phyloP scores from a whole-genome alignment of 2,113 vertebrate genomes.

The Cephalopterus ornatus region DNA sequence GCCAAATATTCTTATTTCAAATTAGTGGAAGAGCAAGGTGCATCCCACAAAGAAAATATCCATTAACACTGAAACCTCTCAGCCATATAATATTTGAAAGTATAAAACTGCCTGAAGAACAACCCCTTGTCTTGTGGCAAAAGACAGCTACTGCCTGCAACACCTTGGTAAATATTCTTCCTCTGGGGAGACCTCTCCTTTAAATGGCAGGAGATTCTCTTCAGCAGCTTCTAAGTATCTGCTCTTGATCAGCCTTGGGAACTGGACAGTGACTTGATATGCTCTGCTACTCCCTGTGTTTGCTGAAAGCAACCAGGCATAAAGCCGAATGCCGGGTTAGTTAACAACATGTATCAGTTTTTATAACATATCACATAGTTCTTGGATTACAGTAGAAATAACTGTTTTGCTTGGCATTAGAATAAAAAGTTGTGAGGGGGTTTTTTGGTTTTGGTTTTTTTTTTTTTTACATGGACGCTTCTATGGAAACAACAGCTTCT shows the following conservation, averaged over 20 bases:
- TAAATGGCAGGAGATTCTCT: not conserved
- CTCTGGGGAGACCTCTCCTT: not conserved
- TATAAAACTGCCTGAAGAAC: not conserved
- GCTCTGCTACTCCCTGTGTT: not conserved
- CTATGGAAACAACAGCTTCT: slow-evolving; percentile 37
- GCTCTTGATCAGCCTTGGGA: not conserved
- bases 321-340: not conserved
- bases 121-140: not conserved
- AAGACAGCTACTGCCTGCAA: not conserved
- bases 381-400: slow-evolving; percentile 46
- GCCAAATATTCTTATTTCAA: not conserved
- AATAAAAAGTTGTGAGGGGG: not conserved
- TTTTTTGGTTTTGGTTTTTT: not conserved
- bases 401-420: slow-evolving; percentile 67
- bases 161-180: not conserved
- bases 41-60: not conserved
- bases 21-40: not conserved
- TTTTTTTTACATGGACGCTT: not conserved
- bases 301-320: not conserved
- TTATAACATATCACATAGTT: not conserved
- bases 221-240: not conserved
- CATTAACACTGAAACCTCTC: not conserved
- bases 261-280: not conserved
- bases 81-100: not conserved
- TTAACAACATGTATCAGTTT: not conserved